Conservation (phyloP, 2,797 vertebrate species). For the Gymnothorax reevesii region DNA sequence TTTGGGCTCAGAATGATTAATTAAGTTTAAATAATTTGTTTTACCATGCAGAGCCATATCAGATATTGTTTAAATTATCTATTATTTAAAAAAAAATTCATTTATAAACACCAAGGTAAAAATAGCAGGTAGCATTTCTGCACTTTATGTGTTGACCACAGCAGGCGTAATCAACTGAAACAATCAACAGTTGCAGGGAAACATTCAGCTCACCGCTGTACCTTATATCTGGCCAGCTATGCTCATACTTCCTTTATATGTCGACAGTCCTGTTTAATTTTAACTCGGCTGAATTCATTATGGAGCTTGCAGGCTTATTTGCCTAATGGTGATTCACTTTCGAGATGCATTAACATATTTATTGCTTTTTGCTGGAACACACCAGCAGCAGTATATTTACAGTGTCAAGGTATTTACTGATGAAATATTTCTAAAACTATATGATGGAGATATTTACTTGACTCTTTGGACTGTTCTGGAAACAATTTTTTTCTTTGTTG, state of each 20-base stretch:
- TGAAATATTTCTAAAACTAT: constrained; percentile 14
- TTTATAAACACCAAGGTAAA: background rate
- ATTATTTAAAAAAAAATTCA: background rate
- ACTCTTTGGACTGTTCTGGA: constrained; percentile 9
- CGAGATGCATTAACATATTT: constrained; percentile 27
- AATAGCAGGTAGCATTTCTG: background rate
- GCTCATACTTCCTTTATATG: constrained; percentile 31
- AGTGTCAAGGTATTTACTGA: constrained; percentile 8
- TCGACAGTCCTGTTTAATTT: constrained; percentile 25
- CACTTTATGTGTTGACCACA: background rate
- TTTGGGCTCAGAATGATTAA: background rate
- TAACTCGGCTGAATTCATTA: constrained; percentile 32
- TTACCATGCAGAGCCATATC: background rate
- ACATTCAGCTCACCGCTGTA: constrained; percentile 18
- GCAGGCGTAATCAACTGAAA: background rate
- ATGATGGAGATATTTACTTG: constrained; percentile 36
- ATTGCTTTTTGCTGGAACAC: constrained; percentile 33
- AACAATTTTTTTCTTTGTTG: constrained; percentile 1
- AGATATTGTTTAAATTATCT: background rate
- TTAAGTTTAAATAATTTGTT: background rate
- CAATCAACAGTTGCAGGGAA: background rate
- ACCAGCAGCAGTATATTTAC: constrained; percentile 40
- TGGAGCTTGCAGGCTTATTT: constrained; percentile 31
- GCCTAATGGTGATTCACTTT: constrained; percentile 33
- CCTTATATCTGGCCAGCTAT: constrained; percentile 28